Conservation (phyloP, 2,797 vertebrate genomes). For the Bovichtus variegatus region DNA sequence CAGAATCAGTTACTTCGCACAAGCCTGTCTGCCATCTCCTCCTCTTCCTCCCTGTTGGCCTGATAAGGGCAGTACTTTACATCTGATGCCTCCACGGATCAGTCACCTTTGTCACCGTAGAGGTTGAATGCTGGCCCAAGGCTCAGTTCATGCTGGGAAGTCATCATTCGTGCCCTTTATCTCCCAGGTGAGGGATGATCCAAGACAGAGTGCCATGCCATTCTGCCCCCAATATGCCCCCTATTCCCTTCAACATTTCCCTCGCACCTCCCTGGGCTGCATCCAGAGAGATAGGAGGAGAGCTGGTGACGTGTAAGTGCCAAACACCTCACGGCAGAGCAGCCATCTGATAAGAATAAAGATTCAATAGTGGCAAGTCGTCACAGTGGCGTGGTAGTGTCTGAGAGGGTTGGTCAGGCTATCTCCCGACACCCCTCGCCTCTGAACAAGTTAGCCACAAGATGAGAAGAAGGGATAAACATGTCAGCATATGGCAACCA, state of each 20-base stretch:
- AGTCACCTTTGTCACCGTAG: constrained; percentile 79
- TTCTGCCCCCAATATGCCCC: constrained; percentile 57
- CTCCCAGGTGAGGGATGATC: constrained; percentile 74
- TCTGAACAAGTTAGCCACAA: constrained; percentile 44
- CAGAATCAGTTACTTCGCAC: constrained; percentile 37
- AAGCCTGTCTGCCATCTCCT: constrained; percentile 36
- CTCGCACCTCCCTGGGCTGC: constrained; percentile 22
- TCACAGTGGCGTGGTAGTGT: constrained; percentile 30
- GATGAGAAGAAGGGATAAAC: constrained; percentile 58
- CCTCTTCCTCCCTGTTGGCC: constrained; percentile 53
- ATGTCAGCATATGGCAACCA: constrained; percentile 32
- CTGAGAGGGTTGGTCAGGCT: constrained; percentile 52
- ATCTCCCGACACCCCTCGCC: constrained; percentile 47
- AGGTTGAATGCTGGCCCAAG: constrained; percentile 74
- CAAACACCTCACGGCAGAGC: constrained; percentile 33
- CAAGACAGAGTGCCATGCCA: constrained; percentile 58
- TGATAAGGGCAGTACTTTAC: constrained; percentile 81
- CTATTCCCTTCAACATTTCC: constrained; percentile 42
- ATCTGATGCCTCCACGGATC: constrained; percentile 71
- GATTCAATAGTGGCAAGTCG: constrained; percentile 52
- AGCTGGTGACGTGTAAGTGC: constrained; percentile 28
- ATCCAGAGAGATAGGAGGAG: constrained; percentile 35
- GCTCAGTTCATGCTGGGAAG: constrained; percentile 69
- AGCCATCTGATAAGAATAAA: constrained; percentile 73
- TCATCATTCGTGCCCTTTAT: constrained; percentile 79